Base-by-base conservation (phyloP, 2,113 vertebrate genomes). In the Sisor rabdophorus region DNA sequence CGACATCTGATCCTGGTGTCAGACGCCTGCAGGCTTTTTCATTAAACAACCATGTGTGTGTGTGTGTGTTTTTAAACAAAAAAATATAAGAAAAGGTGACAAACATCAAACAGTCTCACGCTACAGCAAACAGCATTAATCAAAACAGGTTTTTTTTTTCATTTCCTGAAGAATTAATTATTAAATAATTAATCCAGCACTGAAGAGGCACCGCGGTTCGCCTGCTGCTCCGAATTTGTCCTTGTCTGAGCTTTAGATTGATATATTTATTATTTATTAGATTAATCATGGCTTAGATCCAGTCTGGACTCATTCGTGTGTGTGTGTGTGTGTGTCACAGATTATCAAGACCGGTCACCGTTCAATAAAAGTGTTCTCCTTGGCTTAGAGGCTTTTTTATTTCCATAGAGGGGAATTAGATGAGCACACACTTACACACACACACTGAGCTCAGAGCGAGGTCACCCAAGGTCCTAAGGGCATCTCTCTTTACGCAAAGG, bases 231-330 rank as follows among this genome's bases (percentile, higher is more conserved):
- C 94, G 93, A 97, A 98, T 99, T 97, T 98, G 96, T 98, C 95
- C 95, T 98, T 98, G 97, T 98, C 95, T 94, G 93, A 95, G 91
- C 89, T 90, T 93, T 96, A 98, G 96, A 99, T 99, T 98, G 97
- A 99, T 99, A 95, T 98, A 98, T 99, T 96, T 99, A 99, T 99
- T 99, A 99, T 99, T 99, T 99, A 99, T 99, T 95, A 98, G 96
- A 98, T 98, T 98, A 98, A 99, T 99, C 96, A 98, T 93, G 90
- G 94, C 90, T 86, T 84, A 94, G 92, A 94, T 94, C 93, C 92
- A 91, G 93, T 91, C 89, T 47, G 80, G 83, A 85, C 92, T 89
- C 88, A 89, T 91, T 87, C 86, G 79, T 80, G 76, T 72, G 17
- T 71, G 67, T 71, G 76, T 24, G 77, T 76, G 71, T 80, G 84